A percentile compares a stretch with the other conserved stretches of the same genome.
Evolutionary conservation across 2,888 invertebrate species (phyloP).

Genomic region (Drosophila koepferae): DNA sequence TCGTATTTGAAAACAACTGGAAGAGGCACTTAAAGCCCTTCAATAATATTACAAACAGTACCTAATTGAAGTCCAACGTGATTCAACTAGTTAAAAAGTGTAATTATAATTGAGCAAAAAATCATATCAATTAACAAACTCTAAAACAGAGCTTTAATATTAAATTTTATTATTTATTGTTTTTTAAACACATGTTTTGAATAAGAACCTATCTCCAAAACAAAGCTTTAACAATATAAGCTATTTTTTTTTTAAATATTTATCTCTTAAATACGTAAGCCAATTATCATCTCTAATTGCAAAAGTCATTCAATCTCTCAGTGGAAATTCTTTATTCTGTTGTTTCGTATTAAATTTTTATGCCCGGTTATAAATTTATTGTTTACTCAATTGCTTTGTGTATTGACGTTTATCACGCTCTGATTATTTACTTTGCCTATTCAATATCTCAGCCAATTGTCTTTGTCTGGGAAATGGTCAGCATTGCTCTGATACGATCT

Average conservation of each 20-base stretch:
- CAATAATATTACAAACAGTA: neutral
- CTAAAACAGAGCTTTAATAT: neutral
- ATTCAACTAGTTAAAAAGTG: neutral
- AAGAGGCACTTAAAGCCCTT: neutral
- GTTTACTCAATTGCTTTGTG: constrained; percentile 20
- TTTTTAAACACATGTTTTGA: too few relatives aligned
- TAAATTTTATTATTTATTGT: neutral
- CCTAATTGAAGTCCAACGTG: neutral
- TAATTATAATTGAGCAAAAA: neutral
- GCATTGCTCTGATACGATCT: constrained; percentile 22
- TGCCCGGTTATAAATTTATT: constrained; percentile 5
- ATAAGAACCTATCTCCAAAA: too few relatives aligned
- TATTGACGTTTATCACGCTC: constrained; percentile 22
- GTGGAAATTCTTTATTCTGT: neutral
- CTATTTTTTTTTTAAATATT: too few relatives aligned
- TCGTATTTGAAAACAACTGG: neutral
- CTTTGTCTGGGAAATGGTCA: constrained; percentile 29
- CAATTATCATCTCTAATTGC: constrained; percentile 2
- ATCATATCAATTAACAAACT: neutral
- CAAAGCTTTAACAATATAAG: too few relatives aligned
- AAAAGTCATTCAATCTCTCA: neutral
- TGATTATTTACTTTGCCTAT: constrained; percentile 25
- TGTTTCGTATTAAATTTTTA: neutral
- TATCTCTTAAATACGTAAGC: neutral
- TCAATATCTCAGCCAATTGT: neutral